These are phyloP conservation scores for Philypnodon macrostomus DNA, from an alignment of 2,797 vertebrate species.

Conservation along the genomic window DNA sequence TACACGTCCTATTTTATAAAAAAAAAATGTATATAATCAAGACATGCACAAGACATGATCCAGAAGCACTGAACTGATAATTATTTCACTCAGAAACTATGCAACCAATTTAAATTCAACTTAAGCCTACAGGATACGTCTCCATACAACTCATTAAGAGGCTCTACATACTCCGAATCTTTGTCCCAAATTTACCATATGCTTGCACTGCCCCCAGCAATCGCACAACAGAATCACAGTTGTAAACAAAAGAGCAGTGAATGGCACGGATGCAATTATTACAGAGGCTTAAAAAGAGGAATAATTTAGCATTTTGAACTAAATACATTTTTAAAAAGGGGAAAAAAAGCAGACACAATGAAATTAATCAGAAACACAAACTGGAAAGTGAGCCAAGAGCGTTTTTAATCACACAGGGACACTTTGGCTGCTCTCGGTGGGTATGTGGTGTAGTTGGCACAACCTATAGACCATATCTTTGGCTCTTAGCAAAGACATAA, in stretches of 20 bases:
- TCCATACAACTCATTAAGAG: conserved; percentile 18
- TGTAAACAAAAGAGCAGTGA: conserved; percentile 31
- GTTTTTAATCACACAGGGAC: conserved; percentile 50
- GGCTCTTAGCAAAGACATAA: no score
- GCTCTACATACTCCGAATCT: conserved; percentile 36
- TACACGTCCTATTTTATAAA: no score
- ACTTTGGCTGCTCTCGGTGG: conserved; percentile 39
- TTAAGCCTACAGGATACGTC: conserved; percentile 10
- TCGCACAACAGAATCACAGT: conserved; percentile 22
- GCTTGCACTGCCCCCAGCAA: conserved; percentile 48
- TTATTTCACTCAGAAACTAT: conserved; percentile 21
- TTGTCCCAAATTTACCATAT: conserved; percentile 60
- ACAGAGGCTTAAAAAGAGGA: conserved; percentile 1
- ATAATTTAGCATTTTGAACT: conserved; percentile 31
- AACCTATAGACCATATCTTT: conserved; percentile 24
- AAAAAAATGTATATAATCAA: no score
- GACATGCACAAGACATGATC: no score
- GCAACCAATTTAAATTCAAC: conserved; percentile 9
- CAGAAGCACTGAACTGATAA: no score
- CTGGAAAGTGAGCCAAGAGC: conserved; percentile 55
- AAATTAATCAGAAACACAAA: conserved; percentile 65
- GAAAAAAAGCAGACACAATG: conserved; percentile 44
- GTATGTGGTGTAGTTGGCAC: conserved; percentile 25
- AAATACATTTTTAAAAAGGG: conserved; percentile 27
- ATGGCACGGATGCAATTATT: conserved; percentile 8